Percentiles rank a stretch among this genome's conserved stretches.
Conservation (phyloP, 2,888 invertebrate species). For the Ophioninae sp. region DNA sequence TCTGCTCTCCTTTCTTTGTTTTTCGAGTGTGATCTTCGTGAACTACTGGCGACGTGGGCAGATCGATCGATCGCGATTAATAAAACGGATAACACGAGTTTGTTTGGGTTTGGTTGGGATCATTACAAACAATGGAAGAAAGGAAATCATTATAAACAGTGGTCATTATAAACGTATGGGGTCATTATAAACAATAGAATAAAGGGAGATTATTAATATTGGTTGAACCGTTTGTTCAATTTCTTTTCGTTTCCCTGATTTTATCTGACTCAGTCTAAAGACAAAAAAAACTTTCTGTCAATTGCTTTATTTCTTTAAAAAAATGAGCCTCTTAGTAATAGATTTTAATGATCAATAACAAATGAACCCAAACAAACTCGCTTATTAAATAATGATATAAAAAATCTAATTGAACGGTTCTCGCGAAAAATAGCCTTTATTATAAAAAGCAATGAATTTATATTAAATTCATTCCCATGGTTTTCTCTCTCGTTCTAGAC, state of each 20-base stretch:
- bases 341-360: neutral
- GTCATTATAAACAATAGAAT: neutral
- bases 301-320: neutral
- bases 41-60: neutral
- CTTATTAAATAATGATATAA: neutral
- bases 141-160: neutral
- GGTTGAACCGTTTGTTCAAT: no score
- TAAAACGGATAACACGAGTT: neutral
- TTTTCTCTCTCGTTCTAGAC: slow-evolving; percentile 63
- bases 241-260: no score
- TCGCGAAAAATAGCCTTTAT: no score
- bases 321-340: neutral
- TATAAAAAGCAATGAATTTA: no score
- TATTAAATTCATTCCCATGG: neutral
- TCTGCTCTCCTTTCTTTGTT: neutral
- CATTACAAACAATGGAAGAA: neutral
- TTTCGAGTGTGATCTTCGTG: neutral
- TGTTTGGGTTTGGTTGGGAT: no score
- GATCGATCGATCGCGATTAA: neutral
- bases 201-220: neutral
- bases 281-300: neutral
- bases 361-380: no score
- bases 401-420: neutral
- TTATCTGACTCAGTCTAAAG: no score
- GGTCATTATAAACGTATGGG: neutral